Conservation (phyloP, 2,888 invertebrate species). For the Parnassius orleans region DNA sequence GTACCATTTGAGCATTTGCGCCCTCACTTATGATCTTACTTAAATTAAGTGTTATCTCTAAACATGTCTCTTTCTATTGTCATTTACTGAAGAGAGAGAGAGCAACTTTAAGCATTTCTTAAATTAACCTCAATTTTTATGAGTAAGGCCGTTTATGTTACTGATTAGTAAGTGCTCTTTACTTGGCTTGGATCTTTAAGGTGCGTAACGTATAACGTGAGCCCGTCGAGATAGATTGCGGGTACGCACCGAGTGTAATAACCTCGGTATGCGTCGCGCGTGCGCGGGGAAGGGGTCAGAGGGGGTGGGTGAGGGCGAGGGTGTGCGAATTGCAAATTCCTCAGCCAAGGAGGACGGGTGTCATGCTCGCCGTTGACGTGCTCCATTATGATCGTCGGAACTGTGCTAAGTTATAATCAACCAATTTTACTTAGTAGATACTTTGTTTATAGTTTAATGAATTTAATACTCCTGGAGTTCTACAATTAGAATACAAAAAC, state of each 20-base stretch:
- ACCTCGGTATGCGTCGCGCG: conserved; percentile 55
- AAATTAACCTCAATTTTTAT: no score
- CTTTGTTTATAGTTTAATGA: no score
- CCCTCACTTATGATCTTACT: no score
- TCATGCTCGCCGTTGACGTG: conserved; percentile 39
- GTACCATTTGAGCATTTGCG: no score
- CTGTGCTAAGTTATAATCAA: conserved; percentile 14
- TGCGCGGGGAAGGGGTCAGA: conserved; percentile 36
- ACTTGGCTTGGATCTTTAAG: conserved; percentile 27
- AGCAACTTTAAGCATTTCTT: no score
- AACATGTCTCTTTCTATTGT: no score
- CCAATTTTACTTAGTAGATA: neutral
- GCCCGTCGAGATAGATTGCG: conserved; percentile 38
- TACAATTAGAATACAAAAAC: no score
- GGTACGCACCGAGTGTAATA: conserved; percentile 59
- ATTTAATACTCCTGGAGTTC: no score
- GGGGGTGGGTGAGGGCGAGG: conserved; percentile 24
- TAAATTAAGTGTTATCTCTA: no score
- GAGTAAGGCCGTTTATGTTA: no score
- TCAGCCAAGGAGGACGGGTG: conserved; percentile 52
- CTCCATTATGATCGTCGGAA: conserved; percentile 30
- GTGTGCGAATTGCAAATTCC: conserved; percentile 49
- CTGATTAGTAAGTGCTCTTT: no score
- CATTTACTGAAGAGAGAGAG: no score
- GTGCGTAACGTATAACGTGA: conserved; percentile 40